Evolutionary conservation across 2,797 vertebrate species (phyloP).

Genomic region (Lepus oiostolus): DNA sequence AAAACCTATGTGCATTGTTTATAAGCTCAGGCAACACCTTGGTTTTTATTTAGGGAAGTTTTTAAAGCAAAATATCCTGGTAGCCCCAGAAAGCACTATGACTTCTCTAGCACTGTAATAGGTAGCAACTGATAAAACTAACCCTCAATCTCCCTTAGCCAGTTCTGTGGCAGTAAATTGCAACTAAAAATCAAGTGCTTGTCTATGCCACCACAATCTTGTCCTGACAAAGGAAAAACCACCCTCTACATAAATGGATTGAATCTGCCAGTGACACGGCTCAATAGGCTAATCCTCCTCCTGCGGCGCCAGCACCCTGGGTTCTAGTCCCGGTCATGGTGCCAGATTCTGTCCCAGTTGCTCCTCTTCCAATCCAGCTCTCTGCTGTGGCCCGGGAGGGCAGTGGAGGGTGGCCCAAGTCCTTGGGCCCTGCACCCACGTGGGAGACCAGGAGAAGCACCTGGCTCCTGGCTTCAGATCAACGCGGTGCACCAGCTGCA

Average conservation of each 20-base stretch:
- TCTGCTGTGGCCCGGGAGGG: too few relatives aligned
- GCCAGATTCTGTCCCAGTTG: too few relatives aligned
- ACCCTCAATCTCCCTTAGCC: not conserved
- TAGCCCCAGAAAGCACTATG: not conserved
- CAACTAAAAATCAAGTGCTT: not conserved
- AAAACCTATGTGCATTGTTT: not conserved
- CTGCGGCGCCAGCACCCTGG: too few relatives aligned
- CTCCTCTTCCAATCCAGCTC: too few relatives aligned
- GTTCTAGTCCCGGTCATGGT: too few relatives aligned
- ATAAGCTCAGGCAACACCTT: not conserved
- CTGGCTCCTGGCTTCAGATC: too few relatives aligned
- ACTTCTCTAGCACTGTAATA: accelerated
- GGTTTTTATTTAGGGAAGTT: not conserved
- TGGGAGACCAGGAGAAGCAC: too few relatives aligned
- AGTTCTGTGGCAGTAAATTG: not conserved
- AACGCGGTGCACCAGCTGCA: too few relatives aligned
- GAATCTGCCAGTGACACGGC: too few relatives aligned
- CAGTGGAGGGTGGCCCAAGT: too few relatives aligned
- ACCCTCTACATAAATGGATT: not conserved
- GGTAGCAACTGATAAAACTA: not conserved
- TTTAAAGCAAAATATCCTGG: not conserved
- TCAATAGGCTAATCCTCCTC: too few relatives aligned
- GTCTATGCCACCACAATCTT: not conserved
- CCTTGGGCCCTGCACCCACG: too few relatives aligned
- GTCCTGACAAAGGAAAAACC: not conserved